These are phyloP conservation scores for Drosophila ironensis DNA, from an alignment of 1,140 invertebrate genomes.

Conservation along the genomic window DNA sequence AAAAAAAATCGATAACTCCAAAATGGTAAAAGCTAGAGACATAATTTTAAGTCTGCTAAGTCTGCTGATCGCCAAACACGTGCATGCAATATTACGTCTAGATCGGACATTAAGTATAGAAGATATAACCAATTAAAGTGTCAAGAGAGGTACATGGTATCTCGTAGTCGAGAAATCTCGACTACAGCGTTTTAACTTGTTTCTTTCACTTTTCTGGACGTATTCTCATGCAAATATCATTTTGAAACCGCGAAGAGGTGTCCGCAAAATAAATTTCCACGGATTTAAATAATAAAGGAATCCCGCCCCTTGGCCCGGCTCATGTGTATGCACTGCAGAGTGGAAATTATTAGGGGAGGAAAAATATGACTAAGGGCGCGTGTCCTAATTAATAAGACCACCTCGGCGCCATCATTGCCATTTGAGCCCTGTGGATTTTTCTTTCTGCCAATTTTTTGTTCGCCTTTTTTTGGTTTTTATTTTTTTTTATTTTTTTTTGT, in stretches of 20 bases:
- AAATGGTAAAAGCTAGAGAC: no score
- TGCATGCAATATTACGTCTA: no score
- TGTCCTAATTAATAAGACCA: slow-evolving; percentile 74
- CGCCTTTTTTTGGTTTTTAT: neutral
- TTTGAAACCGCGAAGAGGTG: slow-evolving; percentile 11
- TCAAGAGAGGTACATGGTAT: no score
- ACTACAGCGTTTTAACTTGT: no score
- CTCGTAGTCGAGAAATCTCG: no score
- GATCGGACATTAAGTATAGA: no score
- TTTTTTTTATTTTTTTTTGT: slow-evolving; percentile 24
- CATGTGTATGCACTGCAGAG: slow-evolving; percentile 4
- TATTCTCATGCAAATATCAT: slow-evolving; percentile 66
- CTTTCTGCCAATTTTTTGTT: slow-evolving; percentile 5
- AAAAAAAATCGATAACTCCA: no score
- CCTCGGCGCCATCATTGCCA: slow-evolving; percentile 62
- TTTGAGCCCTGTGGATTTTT: slow-evolving; percentile 64
- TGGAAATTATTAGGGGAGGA: neutral
- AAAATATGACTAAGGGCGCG: slow-evolving; percentile 48
- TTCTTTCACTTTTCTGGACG: neutral
- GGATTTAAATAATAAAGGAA: slow-evolving; percentile 67
- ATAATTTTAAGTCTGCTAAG: no score
- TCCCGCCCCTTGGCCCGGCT: slow-evolving; percentile 14
- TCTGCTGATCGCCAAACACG: no score
- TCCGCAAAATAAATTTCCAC: slow-evolving; percentile 46
- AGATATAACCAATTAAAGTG: no score